Evolutionary conservation across 2,797 vertebrate genomes (phyloP), one percentile per base, ranked within the genome.

Genomic region (Lophius americanus): DNA sequence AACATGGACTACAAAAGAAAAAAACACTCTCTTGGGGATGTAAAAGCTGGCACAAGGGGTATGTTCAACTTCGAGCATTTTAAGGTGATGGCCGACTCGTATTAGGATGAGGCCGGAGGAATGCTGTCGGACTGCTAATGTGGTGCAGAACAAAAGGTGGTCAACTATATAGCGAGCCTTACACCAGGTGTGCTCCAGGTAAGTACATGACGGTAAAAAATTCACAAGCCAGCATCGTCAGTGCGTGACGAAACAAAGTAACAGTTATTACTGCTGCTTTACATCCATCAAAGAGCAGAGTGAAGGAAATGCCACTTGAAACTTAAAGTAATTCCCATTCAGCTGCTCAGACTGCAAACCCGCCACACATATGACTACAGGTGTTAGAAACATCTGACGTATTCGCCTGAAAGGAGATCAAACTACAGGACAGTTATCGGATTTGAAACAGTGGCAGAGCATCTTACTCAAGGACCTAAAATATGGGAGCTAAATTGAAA

Each of bases 81-180:
- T 69, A 81, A 72, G 61, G 64, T 57, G 74, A 73, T 60, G 51
- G 54, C 60, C 63, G 66, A 50, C 60, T 36, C n/a, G 39, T 48
- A 4, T 73, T 72, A 59, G 38, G 9, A 36, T 33, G 76, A 78
- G 65, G 75, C 46, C 53, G 5, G 23, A 75, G 64, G 59, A 75
- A 81, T 58, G 83, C 75, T 68, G 76, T 83, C 56, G 14, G 58
- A 76, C 78, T 84, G 69, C 69, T 73, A 88, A 88, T 77, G 64
- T 79, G 75, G 50, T 73, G 73, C 75, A 70, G 53, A 73, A 68
- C 70, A 72, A 49, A 8, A 63, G 58, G 72, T 57, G 68, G 50
- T 61, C 69, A 67, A 59, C 57, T 67, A 72, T 73, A 60, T 65
- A 75, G 69, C 47, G 76, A 79, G 61, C 46, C 2, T 66, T 69